Conservation (phyloP, 2,888 invertebrate genomes). For the Adineta ricciae region DNA sequence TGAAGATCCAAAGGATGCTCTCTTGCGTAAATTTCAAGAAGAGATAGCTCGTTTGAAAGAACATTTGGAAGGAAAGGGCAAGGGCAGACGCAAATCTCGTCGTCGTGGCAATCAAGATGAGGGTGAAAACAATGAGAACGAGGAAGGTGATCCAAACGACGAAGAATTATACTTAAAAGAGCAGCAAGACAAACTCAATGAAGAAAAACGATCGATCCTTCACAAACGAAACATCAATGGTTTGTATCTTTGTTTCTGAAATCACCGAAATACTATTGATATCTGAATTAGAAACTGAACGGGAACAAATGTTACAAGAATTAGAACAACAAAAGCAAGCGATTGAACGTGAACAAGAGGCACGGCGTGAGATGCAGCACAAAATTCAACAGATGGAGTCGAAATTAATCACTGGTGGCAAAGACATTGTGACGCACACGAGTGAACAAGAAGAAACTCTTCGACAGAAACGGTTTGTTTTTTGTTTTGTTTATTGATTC, state of each 20-base stretch:
- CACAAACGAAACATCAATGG: constrained; percentile 44
- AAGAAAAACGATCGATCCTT: constrained; percentile 51
- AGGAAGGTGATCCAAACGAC: constrained; percentile 42
- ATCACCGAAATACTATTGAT: too few relatives aligned
- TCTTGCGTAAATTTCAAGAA: constrained; percentile 83
- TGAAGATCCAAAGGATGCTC: constrained; percentile 92
- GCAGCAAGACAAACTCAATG: constrained; percentile 49
- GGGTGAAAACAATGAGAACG: constrained; percentile 49
- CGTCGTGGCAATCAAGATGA: constrained; percentile 24
- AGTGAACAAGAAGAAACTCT: constrained; percentile 81
- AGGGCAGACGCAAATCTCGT: constrained; percentile 39
- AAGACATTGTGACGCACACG: constrained; percentile 85
- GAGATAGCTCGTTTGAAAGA: constrained; percentile 63
- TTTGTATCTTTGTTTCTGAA: constrained; percentile 34
- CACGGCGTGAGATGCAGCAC: constrained; percentile 46
- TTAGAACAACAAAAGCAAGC: constrained; percentile 57
- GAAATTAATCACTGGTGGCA: constrained; percentile 82
- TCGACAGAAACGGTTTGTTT: constrained; percentile 63
- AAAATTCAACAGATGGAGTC: constrained; percentile 66
- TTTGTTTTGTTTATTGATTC: neutral
- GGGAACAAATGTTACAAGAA: constrained; percentile 45
- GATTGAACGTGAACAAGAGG: constrained; percentile 62
- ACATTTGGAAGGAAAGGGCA: constrained; percentile 46
- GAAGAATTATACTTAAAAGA: constrained; percentile 50
- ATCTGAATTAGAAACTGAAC: constrained; percentile 28